Conservation (phyloP, 2,888 invertebrate species). For the Vanessa cardui region DNA sequence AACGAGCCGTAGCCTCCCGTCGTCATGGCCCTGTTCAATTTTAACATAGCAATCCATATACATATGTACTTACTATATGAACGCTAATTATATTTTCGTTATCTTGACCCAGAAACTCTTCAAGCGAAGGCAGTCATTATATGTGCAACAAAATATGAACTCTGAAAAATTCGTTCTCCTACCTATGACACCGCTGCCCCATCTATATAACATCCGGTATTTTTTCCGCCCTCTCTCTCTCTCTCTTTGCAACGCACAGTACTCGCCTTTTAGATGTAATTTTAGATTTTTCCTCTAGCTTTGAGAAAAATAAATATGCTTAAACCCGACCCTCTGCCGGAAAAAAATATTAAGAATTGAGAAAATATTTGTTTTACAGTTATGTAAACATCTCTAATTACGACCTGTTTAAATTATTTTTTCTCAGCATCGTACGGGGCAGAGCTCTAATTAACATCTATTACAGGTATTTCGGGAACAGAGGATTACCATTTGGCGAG, state of each 20-base stretch:
- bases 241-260: background rate
- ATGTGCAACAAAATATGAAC: too few relatives aligned
- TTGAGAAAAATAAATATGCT: conserved; percentile 79
- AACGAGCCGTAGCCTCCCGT: conserved; percentile 72
- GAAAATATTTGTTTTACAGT: conserved; percentile 82
- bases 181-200: too few relatives aligned
- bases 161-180: too few relatives aligned
- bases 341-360: conserved; percentile 77
- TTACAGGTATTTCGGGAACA: conserved; percentile 79
- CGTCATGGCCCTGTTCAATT: conserved; percentile 51
- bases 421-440: conserved; percentile 69
- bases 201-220: background rate
- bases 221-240: background rate
- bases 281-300: conserved; percentile 68
- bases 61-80: conserved; percentile 40
- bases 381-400: conserved; percentile 82
- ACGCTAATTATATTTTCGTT: conserved; percentile 27
- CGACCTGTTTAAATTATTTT: conserved; percentile 81
- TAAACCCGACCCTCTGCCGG: conserved; percentile 75
- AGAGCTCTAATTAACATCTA: conserved; percentile 80
- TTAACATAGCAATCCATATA: conserved; percentile 48
- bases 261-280: conserved; percentile 69
- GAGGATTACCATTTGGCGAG: conserved; percentile 79
- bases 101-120: background rate
- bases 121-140: too few relatives aligned